A percentile compares a stretch with the other conserved stretches of the same genome.
Evolutionary conservation across 2,888 invertebrate species (phyloP).

Genomic region (Horisme vitalbata): DNA sequence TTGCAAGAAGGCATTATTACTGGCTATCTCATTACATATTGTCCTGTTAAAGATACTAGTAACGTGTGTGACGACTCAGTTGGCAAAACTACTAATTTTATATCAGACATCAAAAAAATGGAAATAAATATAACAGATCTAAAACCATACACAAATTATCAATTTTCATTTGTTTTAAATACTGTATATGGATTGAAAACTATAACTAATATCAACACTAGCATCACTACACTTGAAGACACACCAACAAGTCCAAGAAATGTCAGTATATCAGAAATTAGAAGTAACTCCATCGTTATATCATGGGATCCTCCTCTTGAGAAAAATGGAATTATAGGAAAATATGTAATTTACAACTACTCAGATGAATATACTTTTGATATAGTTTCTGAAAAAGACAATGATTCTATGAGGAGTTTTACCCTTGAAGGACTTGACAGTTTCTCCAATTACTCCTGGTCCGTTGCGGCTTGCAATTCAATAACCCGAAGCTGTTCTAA

Average conservation of each 20-base stretch:
- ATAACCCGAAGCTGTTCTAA: slow-evolving; percentile 84
- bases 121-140: slow-evolving; percentile 84
- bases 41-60: slow-evolving; percentile 82
- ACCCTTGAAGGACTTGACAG: slow-evolving; percentile 73
- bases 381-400: slow-evolving; percentile 51
- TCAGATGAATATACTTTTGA: slow-evolving; percentile 48
- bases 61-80: slow-evolving; percentile 79
- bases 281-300: slow-evolving; percentile 84
- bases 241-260: slow-evolving; percentile 84
- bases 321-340: slow-evolving; percentile 88
- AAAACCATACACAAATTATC: slow-evolving; percentile 89
- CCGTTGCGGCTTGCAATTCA: slow-evolving; percentile 86
- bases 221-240: slow-evolving; percentile 87
- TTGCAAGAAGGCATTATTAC: slow-evolving; percentile 87
- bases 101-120: slow-evolving; percentile 71
- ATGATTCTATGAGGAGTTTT: slow-evolving; percentile 43
- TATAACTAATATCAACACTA: slow-evolving; percentile 79
- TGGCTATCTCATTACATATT: slow-evolving; percentile 90
- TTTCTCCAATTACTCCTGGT: slow-evolving; percentile 87
- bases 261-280: slow-evolving; percentile 82
- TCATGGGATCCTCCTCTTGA: slow-evolving; percentile 87
- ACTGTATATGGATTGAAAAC: slow-evolving; percentile 66
- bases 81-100: slow-evolving; percentile 55
- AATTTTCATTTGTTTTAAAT: slow-evolving; percentile 85
- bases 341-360: slow-evolving; percentile 84